A percentile compares a stretch with the other conserved stretches of the same genome.
Conservation (phyloP, 2,888 invertebrate species). For the Melangyna quadrimaculata region DNA sequence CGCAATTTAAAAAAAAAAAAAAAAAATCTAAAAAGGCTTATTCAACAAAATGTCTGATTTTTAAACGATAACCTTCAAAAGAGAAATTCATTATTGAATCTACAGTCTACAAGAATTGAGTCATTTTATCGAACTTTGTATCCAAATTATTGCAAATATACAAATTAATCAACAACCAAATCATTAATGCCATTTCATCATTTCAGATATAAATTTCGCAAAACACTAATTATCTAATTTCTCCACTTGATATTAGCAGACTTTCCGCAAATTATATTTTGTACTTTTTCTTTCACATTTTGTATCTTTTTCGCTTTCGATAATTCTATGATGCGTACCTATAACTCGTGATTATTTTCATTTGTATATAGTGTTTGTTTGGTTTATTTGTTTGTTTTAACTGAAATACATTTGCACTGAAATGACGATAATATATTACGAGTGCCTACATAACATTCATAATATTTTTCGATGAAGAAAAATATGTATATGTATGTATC, state of each 20-base stretch:
- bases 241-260: neutral
- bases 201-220: neutral
- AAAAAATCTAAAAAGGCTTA: neutral
- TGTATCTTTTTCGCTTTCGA: neutral
- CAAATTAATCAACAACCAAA: neutral
- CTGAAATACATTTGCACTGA: neutral
- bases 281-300: neutral
- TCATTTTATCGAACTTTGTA: constrained; percentile 7
- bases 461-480: neutral
- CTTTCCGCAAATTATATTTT: neutral
- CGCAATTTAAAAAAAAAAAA: neutral
- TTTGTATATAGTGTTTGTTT: neutral
- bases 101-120: neutral
- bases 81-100: neutral
- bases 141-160: neutral
- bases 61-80: constrained; percentile 2
- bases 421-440: neutral
- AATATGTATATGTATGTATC: neutral
- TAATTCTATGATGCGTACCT: neutral
- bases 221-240: neutral
- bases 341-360: neutral
- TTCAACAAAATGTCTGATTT: neutral
- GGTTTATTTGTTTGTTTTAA: neutral
- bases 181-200: constrained; percentile 6
- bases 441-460: neutral